These are phyloP conservation scores for Anthopleura xanthogrammica DNA, from an alignment of 92 coral and sea anemone genomes.

Conservation along the genomic window DNA sequence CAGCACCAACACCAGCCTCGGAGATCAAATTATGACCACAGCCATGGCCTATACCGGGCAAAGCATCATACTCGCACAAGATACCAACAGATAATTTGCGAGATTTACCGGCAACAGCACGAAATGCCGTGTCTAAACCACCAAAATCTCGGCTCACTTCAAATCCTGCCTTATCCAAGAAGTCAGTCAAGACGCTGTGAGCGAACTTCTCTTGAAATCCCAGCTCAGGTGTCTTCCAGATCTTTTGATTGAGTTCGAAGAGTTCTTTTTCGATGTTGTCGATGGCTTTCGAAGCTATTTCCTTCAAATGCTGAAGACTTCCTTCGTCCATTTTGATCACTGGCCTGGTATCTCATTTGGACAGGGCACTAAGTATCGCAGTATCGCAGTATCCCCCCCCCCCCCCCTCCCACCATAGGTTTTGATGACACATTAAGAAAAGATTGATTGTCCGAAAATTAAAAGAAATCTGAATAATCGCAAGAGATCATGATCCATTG, in stretches of 20 bases:
- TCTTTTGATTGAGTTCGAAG: slow-evolving; percentile 69
- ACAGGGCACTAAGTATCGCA: too few species aligned
- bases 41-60: slow-evolving; percentile 92
- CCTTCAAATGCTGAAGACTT: slow-evolving; percentile 36
- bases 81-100: slow-evolving; percentile 60
- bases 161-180: slow-evolving; percentile 66
- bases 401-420: too few species aligned
- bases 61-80: slow-evolving; percentile 89
- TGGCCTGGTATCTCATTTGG: too few species aligned
- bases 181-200: slow-evolving; percentile 58
- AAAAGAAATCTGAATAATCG: too few species aligned
- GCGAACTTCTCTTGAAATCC: slow-evolving; percentile 68
- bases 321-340: neutral
- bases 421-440: too few species aligned
- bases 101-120: slow-evolving; percentile 58
- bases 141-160: slow-evolving; percentile 44
- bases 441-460: too few species aligned
- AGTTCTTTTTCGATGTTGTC: slow-evolving; percentile 62
- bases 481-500: too few species aligned
- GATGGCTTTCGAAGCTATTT: slow-evolving; percentile 62
- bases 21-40: slow-evolving; percentile 96
- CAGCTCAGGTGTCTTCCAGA: slow-evolving; percentile 85
- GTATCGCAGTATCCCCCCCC: too few species aligned
- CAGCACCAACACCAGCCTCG: slow-evolving; percentile 92
- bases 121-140: slow-evolving; percentile 71